phyloP scores from a whole-genome alignment of 2,888 invertebrate genomes.

The Onchidella celtica region DNA sequence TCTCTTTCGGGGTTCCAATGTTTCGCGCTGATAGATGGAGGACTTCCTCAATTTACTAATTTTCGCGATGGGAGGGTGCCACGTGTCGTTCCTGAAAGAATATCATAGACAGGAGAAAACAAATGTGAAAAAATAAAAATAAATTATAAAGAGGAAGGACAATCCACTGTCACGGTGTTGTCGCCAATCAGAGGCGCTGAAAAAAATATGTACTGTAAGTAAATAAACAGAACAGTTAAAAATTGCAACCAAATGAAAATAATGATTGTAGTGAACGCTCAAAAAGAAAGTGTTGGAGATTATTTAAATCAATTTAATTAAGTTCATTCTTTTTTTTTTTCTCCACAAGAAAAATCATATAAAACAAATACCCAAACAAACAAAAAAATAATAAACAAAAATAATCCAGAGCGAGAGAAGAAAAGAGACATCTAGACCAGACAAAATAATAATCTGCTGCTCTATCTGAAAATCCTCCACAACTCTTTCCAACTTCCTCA shows the following conservation, averaged over 20 bases:
- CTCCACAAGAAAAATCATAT: too few species aligned
- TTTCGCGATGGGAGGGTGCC: slow-evolving; percentile 14
- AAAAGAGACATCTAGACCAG: not conserved
- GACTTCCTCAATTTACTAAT: too few species aligned
- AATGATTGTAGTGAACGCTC: not conserved
- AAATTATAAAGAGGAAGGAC: slow-evolving; percentile 34
- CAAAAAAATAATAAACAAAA: slow-evolving; percentile 29
- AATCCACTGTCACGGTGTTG: not conserved
- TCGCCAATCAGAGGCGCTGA: not conserved
- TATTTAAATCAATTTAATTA: too few species aligned
- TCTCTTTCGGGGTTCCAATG: too few species aligned
- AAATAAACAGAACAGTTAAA: slow-evolving; percentile 24
- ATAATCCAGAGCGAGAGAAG: slow-evolving; percentile 35
- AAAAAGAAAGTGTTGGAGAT: too few species aligned
- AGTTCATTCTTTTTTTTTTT: too few species aligned
- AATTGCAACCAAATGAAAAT: slow-evolving; percentile 23
- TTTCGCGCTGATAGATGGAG: too few species aligned
- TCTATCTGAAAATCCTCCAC: not conserved
- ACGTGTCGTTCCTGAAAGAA: slow-evolving; percentile 49
- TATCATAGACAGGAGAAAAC: slow-evolving; percentile 15
- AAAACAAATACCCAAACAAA: slow-evolving; percentile 15
- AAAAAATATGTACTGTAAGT: slow-evolving; percentile 4
- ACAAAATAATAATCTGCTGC: not conserved
- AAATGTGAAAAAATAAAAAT: slow-evolving; percentile 30
- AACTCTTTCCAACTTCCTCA: not conserved